Evolutionary conservation across 2,113 vertebrate genomes (phyloP).

Genomic region (Calyptomena viridis): DNA sequence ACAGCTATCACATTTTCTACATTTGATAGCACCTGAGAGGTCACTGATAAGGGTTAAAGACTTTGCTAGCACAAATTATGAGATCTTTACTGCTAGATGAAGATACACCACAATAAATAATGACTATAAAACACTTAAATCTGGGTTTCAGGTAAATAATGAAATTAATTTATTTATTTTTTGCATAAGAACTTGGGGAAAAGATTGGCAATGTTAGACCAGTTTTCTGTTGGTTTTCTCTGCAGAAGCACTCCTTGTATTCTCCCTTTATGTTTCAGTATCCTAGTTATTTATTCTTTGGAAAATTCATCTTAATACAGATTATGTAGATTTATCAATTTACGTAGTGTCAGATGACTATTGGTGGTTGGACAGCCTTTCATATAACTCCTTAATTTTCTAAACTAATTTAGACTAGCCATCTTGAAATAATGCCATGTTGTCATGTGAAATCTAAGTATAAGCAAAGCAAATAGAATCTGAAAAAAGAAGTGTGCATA

Average conservation of each 20-base stretch:
- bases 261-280: background rate
- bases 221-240: background rate
- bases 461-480: background rate
- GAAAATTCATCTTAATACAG: background rate
- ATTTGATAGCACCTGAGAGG: conserved; percentile 3
- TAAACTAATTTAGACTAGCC: background rate
- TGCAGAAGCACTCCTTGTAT: background rate
- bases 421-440: background rate
- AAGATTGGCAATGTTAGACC: background rate
- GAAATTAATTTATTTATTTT: background rate
- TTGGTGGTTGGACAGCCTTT: background rate
- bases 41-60: background rate
- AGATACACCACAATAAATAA: background rate
- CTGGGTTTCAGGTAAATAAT: background rate
- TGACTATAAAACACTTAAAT: background rate
- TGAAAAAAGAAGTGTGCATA: background rate
- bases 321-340: background rate
- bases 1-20: background rate
- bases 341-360: background rate
- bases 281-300: background rate
- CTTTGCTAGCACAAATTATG: background rate
- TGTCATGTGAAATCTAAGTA: background rate
- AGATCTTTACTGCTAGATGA: background rate
- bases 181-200: background rate
- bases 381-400: background rate